phyloP scores from a whole-genome alignment of 1,140 invertebrate species.

The Nomia melanderi region DNA sequence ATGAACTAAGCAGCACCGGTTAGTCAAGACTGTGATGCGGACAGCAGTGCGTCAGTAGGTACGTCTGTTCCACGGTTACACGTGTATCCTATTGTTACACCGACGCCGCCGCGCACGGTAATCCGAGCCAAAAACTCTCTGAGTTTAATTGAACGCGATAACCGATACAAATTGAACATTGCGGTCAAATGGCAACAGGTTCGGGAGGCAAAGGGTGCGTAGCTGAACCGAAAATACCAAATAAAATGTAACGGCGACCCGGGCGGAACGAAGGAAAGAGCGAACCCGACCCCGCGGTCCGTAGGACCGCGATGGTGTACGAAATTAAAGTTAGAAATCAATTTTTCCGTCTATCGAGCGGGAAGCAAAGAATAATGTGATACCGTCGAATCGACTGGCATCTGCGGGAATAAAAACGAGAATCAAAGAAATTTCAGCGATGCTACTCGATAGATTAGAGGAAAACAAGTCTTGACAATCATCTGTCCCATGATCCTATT shows the following conservation, averaged over 20 bases:
- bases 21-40: neutral
- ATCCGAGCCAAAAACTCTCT: conserved; percentile 48
- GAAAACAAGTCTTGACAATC: too few relatives aligned
- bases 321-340: neutral
- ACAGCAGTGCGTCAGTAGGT: neutral
- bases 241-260: conserved; percentile 32
- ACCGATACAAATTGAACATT: conserved; percentile 49
- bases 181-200: conserved; percentile 54
- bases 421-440: too few relatives aligned
- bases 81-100: conserved; percentile 6
- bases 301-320: too few relatives aligned
- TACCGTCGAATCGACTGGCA: too few relatives aligned
- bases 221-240: conserved; percentile 26
- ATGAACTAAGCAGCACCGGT: neutral
- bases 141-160: conserved; percentile 56
- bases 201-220: conserved; percentile 39
- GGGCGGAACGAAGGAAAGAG: neutral
- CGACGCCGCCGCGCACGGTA: conserved; percentile 1
- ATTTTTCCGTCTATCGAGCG: neutral
- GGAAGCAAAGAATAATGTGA: neutral
- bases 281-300: neutral
- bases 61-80: conserved; percentile 14
- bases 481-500: too few relatives aligned
- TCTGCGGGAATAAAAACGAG: neutral
- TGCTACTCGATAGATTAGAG: too few relatives aligned